These are phyloP conservation scores for Dichetophora obliterata DNA, from an alignment of 2,888 invertebrate genomes.

Conservation along the genomic window DNA sequence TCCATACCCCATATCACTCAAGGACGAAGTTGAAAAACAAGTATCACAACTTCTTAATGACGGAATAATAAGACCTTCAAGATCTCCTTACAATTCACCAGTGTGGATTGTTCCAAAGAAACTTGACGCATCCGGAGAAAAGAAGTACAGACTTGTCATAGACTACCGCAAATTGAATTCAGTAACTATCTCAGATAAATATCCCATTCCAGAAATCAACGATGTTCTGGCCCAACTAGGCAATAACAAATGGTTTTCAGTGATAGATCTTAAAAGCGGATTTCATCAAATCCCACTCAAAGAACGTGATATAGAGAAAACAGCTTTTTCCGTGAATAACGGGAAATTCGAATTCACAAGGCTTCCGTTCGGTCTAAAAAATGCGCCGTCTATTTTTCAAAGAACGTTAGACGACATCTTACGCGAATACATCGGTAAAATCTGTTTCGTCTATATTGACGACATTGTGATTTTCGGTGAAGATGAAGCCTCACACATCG, in stretches of 20 bases:
- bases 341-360: conserved; percentile 31
- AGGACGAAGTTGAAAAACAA: conserved; percentile 25
- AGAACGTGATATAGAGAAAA: conserved; percentile 38
- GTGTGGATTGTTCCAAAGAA: conserved; percentile 42
- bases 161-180: conserved; percentile 37
- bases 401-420: conserved; percentile 38
- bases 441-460: conserved; percentile 38
- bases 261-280: conserved; percentile 44
- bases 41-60: conserved; percentile 26
- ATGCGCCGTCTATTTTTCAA: conserved; percentile 39
- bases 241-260: conserved; percentile 29
- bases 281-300: conserved; percentile 44
- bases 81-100: conserved; percentile 34
- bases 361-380: conserved; percentile 29
- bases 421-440: conserved; percentile 18
- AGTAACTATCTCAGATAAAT: conserved; percentile 37
- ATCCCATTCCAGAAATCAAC: conserved; percentile 42
- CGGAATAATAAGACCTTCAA: too few species aligned
- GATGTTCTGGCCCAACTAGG: conserved; percentile 42
- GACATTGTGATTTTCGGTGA: conserved; percentile 38
- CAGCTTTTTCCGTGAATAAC: conserved; percentile 33
- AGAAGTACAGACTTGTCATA: conserved; percentile 34
- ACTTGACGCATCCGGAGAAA: conserved; percentile 9
- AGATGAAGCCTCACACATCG: conserved; percentile 34
- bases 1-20: conserved; percentile 27